Evolutionary conservation across 1,140 invertebrate species (phyloP).

Genomic region (Scylla paramamosain): DNA sequence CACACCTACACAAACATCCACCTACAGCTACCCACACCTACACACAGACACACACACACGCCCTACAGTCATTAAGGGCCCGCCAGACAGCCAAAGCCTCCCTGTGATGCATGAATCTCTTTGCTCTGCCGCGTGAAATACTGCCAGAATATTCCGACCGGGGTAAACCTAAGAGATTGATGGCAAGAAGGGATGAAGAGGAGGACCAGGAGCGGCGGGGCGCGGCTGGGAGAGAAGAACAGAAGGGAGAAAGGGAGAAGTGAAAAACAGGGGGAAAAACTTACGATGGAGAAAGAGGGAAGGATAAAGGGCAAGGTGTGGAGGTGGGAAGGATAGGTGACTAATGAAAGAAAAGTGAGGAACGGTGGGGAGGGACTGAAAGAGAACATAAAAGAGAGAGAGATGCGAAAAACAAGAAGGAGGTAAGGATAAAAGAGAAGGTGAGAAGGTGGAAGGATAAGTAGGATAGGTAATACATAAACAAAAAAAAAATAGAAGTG

Average conservation of each 20-base stretch:
- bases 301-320: background rate
- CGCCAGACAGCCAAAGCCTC: background rate
- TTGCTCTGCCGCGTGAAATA: background rate
- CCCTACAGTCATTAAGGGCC: background rate
- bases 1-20: background rate
- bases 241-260: background rate
- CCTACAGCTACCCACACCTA: background rate
- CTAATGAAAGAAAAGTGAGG: no score
- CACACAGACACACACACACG: background rate
- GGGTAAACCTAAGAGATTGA: background rate
- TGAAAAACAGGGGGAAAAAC: background rate
- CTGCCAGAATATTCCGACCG: background rate
- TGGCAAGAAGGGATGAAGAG: background rate
- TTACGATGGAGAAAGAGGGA: background rate
- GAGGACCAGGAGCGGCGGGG: background rate
- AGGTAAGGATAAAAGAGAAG: background rate
- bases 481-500: no score
- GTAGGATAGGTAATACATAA: no score
- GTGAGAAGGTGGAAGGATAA: no score
- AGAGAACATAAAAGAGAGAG: background rate
- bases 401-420: background rate
- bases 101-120: constrained; percentile 4
- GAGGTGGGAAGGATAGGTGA: no score
- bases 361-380: background rate
- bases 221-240: background rate